Base-by-base conservation (phyloP, 2,797 vertebrate genomes). In the Nyctibius grandis region DNA sequence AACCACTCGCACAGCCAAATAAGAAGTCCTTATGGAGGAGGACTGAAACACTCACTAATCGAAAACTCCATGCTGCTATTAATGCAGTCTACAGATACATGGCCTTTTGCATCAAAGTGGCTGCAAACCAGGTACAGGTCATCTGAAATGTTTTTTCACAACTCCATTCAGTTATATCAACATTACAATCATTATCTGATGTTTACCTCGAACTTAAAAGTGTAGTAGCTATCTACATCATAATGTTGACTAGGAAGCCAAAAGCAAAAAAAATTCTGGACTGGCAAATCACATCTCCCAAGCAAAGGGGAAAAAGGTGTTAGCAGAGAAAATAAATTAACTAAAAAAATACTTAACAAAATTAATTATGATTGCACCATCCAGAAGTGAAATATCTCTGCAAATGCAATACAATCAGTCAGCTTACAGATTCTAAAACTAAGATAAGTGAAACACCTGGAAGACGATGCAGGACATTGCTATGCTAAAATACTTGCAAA, bases 81-180 rank as follows among this genome's bases (percentile, higher is more conserved):
- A 72, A 28, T 1, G 0, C 7, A 84, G 22, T 36, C 51, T n/a
- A 31, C 3, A 1, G 6, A 7, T 53, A 50, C 9, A 31, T 2
- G 5, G 15, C 12, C 16, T 85, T 93, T 85, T 53, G 22, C 33
- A 83, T 14, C 18, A 34, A 64, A 87, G 38, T 31, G 18, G 7
- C 17, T 60, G 16, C 21, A 86, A 88, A 78, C 10, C 16, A 53
- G n/a, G 19, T 56, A 65, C 26, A 70, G 22, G 23, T 60, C 38
- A 93, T 6, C 12, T 29, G 47, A 79, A 89, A 28, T 9, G 9
- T 5, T 83, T 72, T 82, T 85, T 81, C n/a, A 38, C 19, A 68
- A 61, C 36, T 76, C 31, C 56, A 2, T 45, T 73, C 15, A 77
- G n/a, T 60, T 75, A 21, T 17, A 78, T 42, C 7, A 67, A 65